Percentiles rank a stretch among this genome's conserved stretches.
Evolutionary conservation across 2,888 invertebrate genomes (phyloP).

Genomic region (Micoletzkya japonica): DNA sequence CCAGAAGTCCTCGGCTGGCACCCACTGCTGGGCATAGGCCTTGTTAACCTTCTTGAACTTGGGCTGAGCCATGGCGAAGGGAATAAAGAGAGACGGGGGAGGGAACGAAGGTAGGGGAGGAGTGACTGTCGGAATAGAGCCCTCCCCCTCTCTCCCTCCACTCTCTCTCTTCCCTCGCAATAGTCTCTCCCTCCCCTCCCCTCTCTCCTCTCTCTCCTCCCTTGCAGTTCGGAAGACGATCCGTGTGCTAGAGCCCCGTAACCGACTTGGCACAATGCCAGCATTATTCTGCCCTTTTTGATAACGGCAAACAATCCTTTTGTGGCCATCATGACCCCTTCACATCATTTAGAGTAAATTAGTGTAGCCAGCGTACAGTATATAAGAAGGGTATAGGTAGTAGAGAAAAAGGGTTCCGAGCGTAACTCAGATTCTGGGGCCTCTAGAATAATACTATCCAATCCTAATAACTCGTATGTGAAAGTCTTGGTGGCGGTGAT

Average conservation of each 20-base stretch:
- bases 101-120: constrained; percentile 22
- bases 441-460: no score
- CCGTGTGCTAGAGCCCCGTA: constrained; percentile 20
- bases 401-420: no score
- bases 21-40: constrained; percentile 38
- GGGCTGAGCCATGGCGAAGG: constrained; percentile 48
- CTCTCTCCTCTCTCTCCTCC: constrained; percentile 4
- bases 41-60: constrained; percentile 38
- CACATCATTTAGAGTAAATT: not conserved
- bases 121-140: constrained; percentile 8
- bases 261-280: not conserved
- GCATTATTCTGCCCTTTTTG: not conserved
- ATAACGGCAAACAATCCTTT: not conserved
- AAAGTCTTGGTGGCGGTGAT: no score
- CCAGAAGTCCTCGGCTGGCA: constrained; percentile 57
- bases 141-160: constrained; percentile 33
- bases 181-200: constrained; percentile 12
- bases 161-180: constrained; percentile 15
- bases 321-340: not conserved
- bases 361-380: no score
- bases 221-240: constrained; percentile 35
- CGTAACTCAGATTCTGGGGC: no score
- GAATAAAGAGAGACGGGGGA: not conserved
- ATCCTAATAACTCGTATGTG: no score
- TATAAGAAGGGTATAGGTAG: no score